A percentile compares a stretch with the other conserved stretches of the same genome.
phyloP scores from a whole-genome alignment of 1,140 invertebrate genomes.

The Diuraphis noxia region DNA sequence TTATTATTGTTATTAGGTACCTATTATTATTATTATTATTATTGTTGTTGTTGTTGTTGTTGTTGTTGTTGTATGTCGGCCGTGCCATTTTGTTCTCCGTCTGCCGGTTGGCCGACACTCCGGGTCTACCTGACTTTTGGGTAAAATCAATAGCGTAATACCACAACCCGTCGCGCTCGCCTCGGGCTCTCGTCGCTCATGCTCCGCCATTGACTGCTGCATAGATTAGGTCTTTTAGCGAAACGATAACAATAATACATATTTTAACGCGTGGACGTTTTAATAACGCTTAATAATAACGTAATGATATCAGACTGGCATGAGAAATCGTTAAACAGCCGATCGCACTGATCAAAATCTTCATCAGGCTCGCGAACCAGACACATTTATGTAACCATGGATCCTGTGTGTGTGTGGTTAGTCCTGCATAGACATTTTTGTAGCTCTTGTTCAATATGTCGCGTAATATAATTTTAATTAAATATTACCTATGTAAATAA shows the following conservation, averaged over 20 bases:
- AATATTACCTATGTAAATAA: too few relatives aligned
- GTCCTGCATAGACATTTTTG: too few relatives aligned
- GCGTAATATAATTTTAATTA: too few relatives aligned
- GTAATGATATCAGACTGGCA: not conserved
- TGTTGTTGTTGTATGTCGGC: not conserved
- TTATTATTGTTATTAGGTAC: not conserved
- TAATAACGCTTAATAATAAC: not conserved
- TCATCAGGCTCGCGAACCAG: too few relatives aligned
- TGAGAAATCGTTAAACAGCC: not conserved
- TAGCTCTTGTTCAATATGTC: too few relatives aligned
- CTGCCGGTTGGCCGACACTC: not conserved
- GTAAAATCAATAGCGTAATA: constrained; percentile 8
- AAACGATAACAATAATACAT: not conserved
- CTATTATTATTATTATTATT: too few relatives aligned
- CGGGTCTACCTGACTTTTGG: not conserved
- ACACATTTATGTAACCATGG: too few relatives aligned
- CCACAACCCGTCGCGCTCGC: not conserved
- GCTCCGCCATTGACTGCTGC: not conserved
- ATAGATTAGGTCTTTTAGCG: not conserved
- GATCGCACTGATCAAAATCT: not conserved
- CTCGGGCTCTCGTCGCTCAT: not conserved
- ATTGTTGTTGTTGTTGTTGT: too few relatives aligned
- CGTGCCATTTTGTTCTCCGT: not conserved
- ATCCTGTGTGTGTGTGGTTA: too few relatives aligned
- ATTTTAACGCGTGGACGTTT: not conserved